Evolutionary conservation across 2,797 vertebrate genomes (phyloP).

Genomic region (Enteromius viviparus): DNA sequence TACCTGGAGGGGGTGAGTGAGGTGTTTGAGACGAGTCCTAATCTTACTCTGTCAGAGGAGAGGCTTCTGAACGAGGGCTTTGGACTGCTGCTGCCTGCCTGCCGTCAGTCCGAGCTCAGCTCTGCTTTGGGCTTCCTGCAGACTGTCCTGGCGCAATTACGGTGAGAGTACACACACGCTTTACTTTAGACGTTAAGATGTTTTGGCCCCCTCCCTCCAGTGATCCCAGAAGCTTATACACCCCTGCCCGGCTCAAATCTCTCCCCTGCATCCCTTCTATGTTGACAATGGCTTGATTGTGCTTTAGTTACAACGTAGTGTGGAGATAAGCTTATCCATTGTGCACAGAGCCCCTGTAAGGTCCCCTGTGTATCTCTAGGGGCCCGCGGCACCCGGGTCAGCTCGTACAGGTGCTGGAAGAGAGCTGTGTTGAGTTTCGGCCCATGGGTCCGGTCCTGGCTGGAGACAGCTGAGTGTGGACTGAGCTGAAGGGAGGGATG

Average conservation of each 20-base stretch:
- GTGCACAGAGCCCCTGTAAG: constrained; percentile 45
- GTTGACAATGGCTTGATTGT: constrained; percentile 71
- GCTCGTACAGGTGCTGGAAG: constrained; percentile 70
- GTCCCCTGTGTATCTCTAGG: constrained; percentile 66
- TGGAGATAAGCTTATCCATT: constrained; percentile 61
- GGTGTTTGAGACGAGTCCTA: constrained; percentile 89
- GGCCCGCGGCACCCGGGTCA: constrained; percentile 65
- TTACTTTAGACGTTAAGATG: constrained; percentile 21
- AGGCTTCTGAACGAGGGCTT: constrained; percentile 93
- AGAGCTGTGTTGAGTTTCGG: constrained; percentile 73
- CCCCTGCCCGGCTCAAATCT: constrained; percentile 24
- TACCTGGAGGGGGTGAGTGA: constrained; percentile 93
- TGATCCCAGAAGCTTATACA: constrained; percentile 29
- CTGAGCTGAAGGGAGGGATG: constrained; percentile 56
- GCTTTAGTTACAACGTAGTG: constrained; percentile 46
- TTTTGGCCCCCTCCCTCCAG: not conserved
- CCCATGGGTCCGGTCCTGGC: constrained; percentile 53
- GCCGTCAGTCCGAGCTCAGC: constrained; percentile 86
- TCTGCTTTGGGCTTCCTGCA: constrained; percentile 87
- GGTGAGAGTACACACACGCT: constrained; percentile 76
- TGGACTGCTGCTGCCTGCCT: constrained; percentile 90
- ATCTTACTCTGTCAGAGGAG: constrained; percentile 88
- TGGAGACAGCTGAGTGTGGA: constrained; percentile 58
- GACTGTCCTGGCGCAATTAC: constrained; percentile 84
- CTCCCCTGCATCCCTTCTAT: constrained; percentile 50